These are phyloP conservation scores for Sthenelais limicola DNA, from an alignment of 2,888 invertebrate species.

Conservation along the genomic window DNA sequence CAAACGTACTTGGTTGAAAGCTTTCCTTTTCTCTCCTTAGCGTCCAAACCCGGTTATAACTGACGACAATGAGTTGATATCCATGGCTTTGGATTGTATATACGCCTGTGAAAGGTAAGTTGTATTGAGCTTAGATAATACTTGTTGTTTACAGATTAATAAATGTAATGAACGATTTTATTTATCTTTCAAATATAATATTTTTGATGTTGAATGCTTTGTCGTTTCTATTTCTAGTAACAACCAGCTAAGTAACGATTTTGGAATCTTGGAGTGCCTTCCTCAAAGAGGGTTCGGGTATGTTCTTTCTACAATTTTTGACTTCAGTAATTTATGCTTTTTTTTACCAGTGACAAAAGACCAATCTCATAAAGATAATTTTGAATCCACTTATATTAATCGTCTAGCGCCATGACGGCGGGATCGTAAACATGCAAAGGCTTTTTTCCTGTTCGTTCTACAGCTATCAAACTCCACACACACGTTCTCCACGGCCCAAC, in stretches of 20 bases:
- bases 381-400: no score
- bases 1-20: no score
- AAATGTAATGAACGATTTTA: not conserved
- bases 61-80: constrained; percentile 77
- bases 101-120: constrained; percentile 76
- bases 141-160: not conserved
- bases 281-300: constrained; percentile 71
- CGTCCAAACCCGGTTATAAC: constrained; percentile 65
- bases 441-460: no score
- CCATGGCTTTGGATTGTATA: constrained; percentile 79
- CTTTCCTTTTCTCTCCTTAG: constrained; percentile 51
- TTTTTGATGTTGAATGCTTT: not conserved
- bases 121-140: not conserved
- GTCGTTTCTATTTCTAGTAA: constrained; percentile 67
- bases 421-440: no score
- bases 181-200: not conserved
- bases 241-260: constrained; percentile 78
- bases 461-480: no score
- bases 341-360: no score
- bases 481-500: no score
- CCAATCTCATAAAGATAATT: no score
- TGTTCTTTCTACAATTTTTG: constrained; percentile 48
- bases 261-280: constrained; percentile 77
- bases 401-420: no score
- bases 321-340: no score